Evolutionary conservation across 2,113 vertebrate species (phyloP).

Genomic region (Pelobates fuscus): DNA sequence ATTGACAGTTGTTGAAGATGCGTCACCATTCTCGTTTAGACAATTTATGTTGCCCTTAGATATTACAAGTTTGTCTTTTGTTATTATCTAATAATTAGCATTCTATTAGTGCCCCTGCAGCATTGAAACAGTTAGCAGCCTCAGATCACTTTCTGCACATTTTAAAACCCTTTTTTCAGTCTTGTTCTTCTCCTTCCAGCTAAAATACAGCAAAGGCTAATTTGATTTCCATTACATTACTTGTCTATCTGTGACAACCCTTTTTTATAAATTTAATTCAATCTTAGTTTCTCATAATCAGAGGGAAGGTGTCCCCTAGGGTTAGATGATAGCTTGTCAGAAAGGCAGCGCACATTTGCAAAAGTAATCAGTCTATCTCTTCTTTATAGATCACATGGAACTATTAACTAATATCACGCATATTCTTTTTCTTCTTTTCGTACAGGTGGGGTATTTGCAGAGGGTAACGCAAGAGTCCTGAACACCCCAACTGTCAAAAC

Average conservation of each 20-base stretch:
- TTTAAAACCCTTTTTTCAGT: constrained; percentile 2
- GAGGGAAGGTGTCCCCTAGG: constrained; percentile 90
- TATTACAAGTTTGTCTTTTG: neutral
- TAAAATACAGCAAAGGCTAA: constrained; percentile 30
- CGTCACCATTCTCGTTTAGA: no score
- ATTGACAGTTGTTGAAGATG: no score
- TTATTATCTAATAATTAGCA: constrained; percentile 24
- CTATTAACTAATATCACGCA: constrained; percentile 87
- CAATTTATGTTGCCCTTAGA: neutral
- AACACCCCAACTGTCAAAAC: constrained; percentile 82
- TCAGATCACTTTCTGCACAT: constrained; percentile 12
- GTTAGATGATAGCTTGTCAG: constrained; percentile 84
- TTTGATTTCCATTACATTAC: constrained; percentile 85
- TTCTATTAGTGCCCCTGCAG: constrained; percentile 17
- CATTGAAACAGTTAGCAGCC: constrained; percentile 4
- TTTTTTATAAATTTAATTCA: constrained; percentile 98
- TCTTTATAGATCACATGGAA: constrained; percentile 73
- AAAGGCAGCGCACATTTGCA: constrained; percentile 85
- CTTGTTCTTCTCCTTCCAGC: neutral
- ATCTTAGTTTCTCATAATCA: constrained; percentile 98
- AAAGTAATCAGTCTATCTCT: constrained; percentile 93
- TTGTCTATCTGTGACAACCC: constrained; percentile 89
- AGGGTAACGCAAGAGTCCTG: constrained; percentile 73
- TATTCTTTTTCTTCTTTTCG: constrained; percentile 70
- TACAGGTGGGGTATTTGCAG: neutral